phyloP scores from a whole-genome alignment of 2,888 invertebrate genomes.

The Drosophila buzzatii region DNA sequence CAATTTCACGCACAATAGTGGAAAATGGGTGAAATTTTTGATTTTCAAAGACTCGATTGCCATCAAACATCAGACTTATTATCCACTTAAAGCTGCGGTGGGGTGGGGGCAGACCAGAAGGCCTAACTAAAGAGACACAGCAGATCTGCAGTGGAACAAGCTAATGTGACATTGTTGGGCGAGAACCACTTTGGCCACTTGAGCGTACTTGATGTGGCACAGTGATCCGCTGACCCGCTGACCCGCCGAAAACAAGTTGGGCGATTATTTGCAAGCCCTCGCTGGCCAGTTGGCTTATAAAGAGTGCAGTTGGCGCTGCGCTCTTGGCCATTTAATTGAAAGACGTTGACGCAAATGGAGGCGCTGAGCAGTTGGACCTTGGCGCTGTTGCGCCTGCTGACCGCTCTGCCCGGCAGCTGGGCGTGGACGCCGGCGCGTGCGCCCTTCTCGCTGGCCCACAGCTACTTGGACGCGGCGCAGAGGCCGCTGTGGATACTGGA shows the following conservation, averaged over 20 bases:
- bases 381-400: constrained; percentile 35
- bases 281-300: constrained; percentile 57
- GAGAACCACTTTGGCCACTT: constrained; percentile 13
- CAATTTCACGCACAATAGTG: constrained; percentile 18
- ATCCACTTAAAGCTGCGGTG: constrained; percentile 2
- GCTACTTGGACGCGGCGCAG: constrained; percentile 63
- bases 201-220: constrained; percentile 17
- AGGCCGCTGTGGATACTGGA: constrained; percentile 82
- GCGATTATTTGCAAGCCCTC: constrained; percentile 45
- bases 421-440: constrained; percentile 25
- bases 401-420: constrained; percentile 27
- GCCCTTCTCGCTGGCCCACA: constrained; percentile 26
- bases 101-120: no score
- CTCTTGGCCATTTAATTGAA: constrained; percentile 41
- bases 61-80: neutral
- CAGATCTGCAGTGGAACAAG: neutral
- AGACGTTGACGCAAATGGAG: constrained; percentile 49
- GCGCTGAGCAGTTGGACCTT: constrained; percentile 41
- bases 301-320: constrained; percentile 8
- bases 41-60: neutral
- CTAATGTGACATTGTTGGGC: neutral
- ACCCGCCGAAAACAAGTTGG: constrained; percentile 58
- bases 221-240: constrained; percentile 22
- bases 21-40: constrained; percentile 3
- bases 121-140: neutral